Evolutionary conservation across 2,888 invertebrate species (phyloP).

Genomic region (Dinocampus coccinellae): DNA sequence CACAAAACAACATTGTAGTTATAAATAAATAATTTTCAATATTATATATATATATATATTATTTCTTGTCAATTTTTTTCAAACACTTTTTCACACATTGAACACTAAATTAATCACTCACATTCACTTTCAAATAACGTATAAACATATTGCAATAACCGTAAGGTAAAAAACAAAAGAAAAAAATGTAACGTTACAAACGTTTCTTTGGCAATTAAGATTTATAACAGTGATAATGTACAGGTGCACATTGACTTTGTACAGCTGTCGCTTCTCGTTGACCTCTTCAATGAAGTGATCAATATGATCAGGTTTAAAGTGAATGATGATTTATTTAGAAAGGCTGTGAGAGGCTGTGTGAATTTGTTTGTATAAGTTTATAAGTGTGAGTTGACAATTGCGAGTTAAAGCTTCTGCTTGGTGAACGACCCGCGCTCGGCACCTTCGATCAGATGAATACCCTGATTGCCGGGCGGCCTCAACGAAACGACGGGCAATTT

Average conservation of each 20-base stretch:
- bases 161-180: not conserved
- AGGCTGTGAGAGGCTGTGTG: not conserved
- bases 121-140: not conserved
- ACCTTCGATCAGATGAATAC: slow-evolving; percentile 47
- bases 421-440: slow-evolving; percentile 40
- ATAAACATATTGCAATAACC: not conserved
- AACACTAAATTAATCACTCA: not conserved
- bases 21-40: not conserved
- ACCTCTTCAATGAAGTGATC: not conserved
- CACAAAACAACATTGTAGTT: slow-evolving; percentile 16
- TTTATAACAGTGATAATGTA: not conserved
- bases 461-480: slow-evolving; percentile 45
- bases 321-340: not conserved
- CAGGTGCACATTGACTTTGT: slow-evolving; percentile 6
- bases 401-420: slow-evolving; percentile 11
- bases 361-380: not conserved
- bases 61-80: not conserved
- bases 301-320: not conserved
- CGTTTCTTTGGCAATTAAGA: not conserved
- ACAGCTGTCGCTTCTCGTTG: slow-evolving; percentile 13
- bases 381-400: slow-evolving; percentile 25
- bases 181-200: not conserved
- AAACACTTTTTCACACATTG: slow-evolving; percentile 10
- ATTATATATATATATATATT: not conserved
- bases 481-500: slow-evolving; percentile 49